Conservation (phyloP, 2,888 invertebrate species). For the Plusia festucae region DNA sequence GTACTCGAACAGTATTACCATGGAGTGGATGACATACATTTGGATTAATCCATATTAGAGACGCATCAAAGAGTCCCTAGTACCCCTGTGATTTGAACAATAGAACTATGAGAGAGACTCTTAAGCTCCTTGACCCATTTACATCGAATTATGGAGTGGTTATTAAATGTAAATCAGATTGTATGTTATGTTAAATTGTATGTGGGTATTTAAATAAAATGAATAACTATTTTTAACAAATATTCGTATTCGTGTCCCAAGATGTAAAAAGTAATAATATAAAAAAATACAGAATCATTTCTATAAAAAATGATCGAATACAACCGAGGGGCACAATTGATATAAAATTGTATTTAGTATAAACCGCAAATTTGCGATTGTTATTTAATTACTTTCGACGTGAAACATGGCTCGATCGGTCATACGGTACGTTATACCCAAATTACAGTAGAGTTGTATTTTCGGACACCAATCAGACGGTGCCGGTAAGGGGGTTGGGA, state of each 20-base stretch:
- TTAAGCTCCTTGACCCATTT: constrained; percentile 85
- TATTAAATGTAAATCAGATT: constrained; percentile 19
- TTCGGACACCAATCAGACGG: constrained; percentile 7
- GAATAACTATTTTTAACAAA: too few relatives aligned
- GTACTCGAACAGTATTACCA: constrained; percentile 75
- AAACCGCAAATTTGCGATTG: too few relatives aligned
- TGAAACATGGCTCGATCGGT: background rate
- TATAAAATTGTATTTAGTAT: background rate
- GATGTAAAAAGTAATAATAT: too few relatives aligned
- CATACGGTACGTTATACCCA: background rate
- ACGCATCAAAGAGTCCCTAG: constrained; percentile 85
- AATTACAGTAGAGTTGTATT: background rate
- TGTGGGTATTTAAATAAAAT: background rate
- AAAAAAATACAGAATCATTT: too few relatives aligned
- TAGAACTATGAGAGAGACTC: constrained; percentile 82
- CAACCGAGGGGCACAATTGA: too few relatives aligned
- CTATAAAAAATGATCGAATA: too few relatives aligned
- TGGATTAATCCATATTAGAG: constrained; percentile 86
- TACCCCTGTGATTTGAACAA: constrained; percentile 81
- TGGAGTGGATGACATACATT: constrained; percentile 85
- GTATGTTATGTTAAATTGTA: background rate
- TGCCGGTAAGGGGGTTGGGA: background rate
- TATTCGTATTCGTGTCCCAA: too few relatives aligned
- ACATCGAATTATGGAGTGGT: constrained; percentile 66
- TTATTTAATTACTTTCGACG: too few relatives aligned